These are phyloP conservation scores for Andrena cerasifolii DNA, from an alignment of 1,140 invertebrate species.

Conservation along the genomic window DNA sequence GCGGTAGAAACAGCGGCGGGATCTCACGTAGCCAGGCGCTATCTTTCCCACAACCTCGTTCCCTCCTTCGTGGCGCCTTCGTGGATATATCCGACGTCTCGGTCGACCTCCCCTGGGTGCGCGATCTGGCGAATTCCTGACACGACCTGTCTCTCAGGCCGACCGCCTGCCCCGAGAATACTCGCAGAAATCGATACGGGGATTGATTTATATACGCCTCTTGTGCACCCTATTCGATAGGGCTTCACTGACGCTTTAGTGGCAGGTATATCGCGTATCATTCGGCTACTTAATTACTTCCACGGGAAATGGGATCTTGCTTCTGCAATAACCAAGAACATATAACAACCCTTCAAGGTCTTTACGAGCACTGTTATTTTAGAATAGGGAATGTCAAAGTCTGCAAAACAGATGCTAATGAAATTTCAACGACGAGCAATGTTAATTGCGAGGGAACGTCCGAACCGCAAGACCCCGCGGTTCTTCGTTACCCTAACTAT, in stretches of 20 bases:
- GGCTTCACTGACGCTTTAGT: too few species aligned
- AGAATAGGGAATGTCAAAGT: too few species aligned
- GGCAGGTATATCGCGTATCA: too few species aligned
- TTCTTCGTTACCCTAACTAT: background rate
- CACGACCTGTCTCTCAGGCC: conserved; percentile 40
- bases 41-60: conserved; percentile 79
- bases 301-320: too few species aligned
- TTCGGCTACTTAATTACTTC: too few species aligned
- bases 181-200: too few species aligned
- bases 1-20: conserved; percentile 52
- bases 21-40: conserved; percentile 55
- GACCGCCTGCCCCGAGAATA: background rate
- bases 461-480: background rate
- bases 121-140: conserved; percentile 67
- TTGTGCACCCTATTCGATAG: too few species aligned
- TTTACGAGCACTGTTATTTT: too few species aligned
- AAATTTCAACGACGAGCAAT: too few species aligned
- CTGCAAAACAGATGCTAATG: too few species aligned
- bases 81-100: conserved; percentile 64
- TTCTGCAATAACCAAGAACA: too few species aligned
- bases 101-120: conserved; percentile 64
- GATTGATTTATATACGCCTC: background rate
- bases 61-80: conserved; percentile 9
- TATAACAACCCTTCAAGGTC: too few species aligned
- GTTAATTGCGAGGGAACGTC: background rate